phyloP scores from a whole-genome alignment of 2,797 vertebrate species.

The Gambelia wislizenii region DNA sequence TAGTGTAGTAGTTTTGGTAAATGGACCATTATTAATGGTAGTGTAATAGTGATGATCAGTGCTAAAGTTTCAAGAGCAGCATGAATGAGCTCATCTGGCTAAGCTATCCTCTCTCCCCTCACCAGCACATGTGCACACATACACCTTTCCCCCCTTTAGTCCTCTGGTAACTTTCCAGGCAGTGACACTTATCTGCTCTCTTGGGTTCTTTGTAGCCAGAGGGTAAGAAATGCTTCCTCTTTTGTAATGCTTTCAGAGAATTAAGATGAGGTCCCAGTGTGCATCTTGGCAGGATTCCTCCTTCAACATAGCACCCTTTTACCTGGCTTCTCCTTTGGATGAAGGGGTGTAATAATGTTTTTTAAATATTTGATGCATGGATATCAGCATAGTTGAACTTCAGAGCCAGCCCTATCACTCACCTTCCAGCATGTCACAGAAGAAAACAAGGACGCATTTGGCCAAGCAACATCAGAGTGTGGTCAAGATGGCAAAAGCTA shows the following conservation, averaged over 20 bases:
- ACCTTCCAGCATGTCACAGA: too few species aligned
- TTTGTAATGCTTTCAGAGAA: slow-evolving; percentile 55
- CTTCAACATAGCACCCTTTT: neutral
- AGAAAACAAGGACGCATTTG: too few species aligned
- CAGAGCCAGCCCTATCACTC: neutral
- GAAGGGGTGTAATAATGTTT: slow-evolving; percentile 9
- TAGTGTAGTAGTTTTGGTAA: neutral
- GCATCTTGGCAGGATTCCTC: slow-evolving; percentile 35
- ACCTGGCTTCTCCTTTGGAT: slow-evolving; percentile 36
- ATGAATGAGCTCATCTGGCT: neutral
- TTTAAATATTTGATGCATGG: neutral
- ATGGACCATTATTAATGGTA: neutral
- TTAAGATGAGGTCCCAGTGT: slow-evolving; percentile 64
- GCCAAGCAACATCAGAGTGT: too few species aligned
- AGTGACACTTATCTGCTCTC: slow-evolving; percentile 47
- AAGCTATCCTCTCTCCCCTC: neutral
- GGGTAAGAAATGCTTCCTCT: slow-evolving; percentile 55
- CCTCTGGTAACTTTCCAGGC: slow-evolving; percentile 28
- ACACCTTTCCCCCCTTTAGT: neutral
- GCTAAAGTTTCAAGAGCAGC: neutral
- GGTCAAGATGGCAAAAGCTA: too few species aligned
- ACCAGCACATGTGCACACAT: too few species aligned
- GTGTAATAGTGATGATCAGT: neutral
- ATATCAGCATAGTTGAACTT: too few species aligned
- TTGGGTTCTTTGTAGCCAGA: slow-evolving; percentile 51